Base-by-base conservation (phyloP, 2,113 vertebrate genomes). In the Alectura lathami region DNA sequence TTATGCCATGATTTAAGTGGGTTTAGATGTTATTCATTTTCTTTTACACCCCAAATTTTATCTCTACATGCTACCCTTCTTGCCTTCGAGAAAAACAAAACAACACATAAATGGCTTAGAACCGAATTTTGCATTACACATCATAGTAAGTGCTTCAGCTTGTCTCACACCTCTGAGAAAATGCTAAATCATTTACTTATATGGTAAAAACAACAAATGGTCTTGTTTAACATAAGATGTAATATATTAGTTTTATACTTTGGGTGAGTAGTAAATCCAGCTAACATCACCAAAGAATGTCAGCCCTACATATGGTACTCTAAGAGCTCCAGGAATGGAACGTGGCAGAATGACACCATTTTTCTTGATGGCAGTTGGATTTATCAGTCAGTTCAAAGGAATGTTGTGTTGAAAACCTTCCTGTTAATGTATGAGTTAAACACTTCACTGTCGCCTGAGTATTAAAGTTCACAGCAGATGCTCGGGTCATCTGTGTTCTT, bases 381-480 rank as follows among this genome's bases (percentile, higher is more conserved):
- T 48, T 9, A 93, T 40, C 57, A 73, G 32, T 79, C 62, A 60
- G 16, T 56, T 78, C 17, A 67, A 42, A 34, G 17, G 15, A 83
- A 51, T 45, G 32, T 22, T 69, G 6, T 89, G 43, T 40, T 87
- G 79, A 93, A 93, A 96, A 81, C 22, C 68, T 56, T 88, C 56
- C 40, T 83, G 50, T 45, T 88, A 84, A 79, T 54, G 56, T 80
- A 36, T 32, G 27, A 88, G 11, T 81, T 79, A 80, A 92, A 83
- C 23, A 63, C 17, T 74, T 86, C 34, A 42, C 79, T 29, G 15
- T 79, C 7, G 5, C 14, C 59, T 45, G 74, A 89, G 48, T 54
- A 48, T 74, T 89, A 92, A 85, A 80, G 91, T 60, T 62, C 56
- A 38, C 32, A 93, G 32, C 68, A 83, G 72, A 83, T 90, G 78